A percentile compares a stretch with the other conserved stretches of the same genome.
phyloP scores from a whole-genome alignment of 2,113 vertebrate species.

The Melozone crissalis region DNA sequence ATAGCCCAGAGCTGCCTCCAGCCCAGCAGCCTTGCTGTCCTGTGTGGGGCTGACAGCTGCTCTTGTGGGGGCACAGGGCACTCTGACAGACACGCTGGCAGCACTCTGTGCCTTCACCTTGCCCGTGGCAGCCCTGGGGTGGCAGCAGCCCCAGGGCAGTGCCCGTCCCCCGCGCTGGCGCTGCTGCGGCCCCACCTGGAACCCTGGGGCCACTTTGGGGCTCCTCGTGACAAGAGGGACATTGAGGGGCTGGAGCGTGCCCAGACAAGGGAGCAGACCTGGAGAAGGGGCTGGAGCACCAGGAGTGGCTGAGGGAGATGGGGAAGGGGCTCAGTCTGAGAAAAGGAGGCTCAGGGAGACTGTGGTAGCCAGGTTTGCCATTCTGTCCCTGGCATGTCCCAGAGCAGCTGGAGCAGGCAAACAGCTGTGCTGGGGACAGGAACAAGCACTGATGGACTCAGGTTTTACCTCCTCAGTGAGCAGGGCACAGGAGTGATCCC shows the following conservation, averaged over 20 bases:
- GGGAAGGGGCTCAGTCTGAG: neutral
- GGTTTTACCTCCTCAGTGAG: neutral
- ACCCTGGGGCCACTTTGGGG: neutral
- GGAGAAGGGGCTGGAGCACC: neutral
- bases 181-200: neutral
- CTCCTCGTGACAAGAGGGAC: neutral
- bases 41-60: neutral
- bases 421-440: neutral
- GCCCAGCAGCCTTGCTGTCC: neutral
- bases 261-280: neutral
- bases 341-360: neutral
- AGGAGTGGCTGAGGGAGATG: neutral
- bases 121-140: neutral
- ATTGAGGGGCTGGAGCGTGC: rapidly evolving
- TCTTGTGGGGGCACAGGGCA: neutral
- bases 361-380: neutral
- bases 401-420: neutral
- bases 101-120: neutral
- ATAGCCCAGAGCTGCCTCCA: neutral
- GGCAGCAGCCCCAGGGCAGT: neutral
- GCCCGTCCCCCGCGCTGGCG: neutral
- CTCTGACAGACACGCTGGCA: neutral
- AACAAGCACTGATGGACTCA: neutral
- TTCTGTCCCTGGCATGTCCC: neutral
- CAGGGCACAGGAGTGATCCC: neutral